Conservation (phyloP, 1,140 invertebrate genomes). For the Contarinia nasturtii region DNA sequence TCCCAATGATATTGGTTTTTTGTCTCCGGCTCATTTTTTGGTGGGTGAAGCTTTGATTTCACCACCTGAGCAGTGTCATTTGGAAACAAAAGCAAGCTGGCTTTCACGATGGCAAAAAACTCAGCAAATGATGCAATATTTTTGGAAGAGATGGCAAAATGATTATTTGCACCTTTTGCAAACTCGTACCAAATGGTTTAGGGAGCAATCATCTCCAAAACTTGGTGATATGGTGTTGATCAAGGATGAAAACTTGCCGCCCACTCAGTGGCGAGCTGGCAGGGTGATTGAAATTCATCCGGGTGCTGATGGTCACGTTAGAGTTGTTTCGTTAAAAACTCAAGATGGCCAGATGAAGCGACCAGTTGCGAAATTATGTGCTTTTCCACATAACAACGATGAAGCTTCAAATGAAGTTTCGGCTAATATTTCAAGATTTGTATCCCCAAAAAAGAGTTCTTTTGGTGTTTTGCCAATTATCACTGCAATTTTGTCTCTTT, state of each 20-base stretch:
- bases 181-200: constrained; percentile 11
- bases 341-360: constrained; percentile 8
- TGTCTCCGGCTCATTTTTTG: constrained; percentile 21
- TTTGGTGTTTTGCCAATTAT: too few species aligned
- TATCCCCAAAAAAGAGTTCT: too few species aligned
- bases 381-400: constrained; percentile 2
- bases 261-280: constrained; percentile 13
- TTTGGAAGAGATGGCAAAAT: constrained; percentile 19
- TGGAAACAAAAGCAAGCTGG: neutral
- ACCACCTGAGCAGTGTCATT: neutral
- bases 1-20: constrained; percentile 7
- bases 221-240: constrained; percentile 15
- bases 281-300: constrained; percentile 8
- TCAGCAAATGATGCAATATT: constrained; percentile 10
- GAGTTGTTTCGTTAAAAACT: constrained; percentile 10
- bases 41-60: constrained; percentile 13
- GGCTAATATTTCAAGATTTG: too few species aligned
- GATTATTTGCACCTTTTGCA: constrained; percentile 16
- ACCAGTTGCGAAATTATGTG: constrained; percentile 8
- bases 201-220: constrained; percentile 5
- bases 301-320: constrained; percentile 7
- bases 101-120: constrained; percentile 5
- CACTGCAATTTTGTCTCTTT: too few species aligned
- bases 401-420: too few species aligned
- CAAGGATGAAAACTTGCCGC: constrained; percentile 14